phyloP scores from a whole-genome alignment of 2,113 vertebrate species.

The Paracanthobrama guichenoti region DNA sequence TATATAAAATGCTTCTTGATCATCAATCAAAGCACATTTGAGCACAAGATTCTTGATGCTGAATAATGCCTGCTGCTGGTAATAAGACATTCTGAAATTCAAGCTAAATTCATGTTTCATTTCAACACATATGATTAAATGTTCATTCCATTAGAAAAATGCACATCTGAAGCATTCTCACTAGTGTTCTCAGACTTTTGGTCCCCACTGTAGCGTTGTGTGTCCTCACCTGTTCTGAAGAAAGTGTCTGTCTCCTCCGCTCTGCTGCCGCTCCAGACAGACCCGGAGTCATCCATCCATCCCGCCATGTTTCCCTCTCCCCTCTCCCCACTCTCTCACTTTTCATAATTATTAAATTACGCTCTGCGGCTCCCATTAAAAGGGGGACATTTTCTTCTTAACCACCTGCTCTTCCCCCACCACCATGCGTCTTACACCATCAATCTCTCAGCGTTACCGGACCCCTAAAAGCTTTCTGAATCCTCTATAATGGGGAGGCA shows the following conservation, averaged over 20 bases:
- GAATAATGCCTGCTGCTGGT: too few relatives aligned
- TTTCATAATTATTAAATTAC: slow-evolving; percentile 86
- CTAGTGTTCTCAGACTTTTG: neutral
- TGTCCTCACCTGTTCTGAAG: slow-evolving; percentile 47
- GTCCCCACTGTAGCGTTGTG: neutral
- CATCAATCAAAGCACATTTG: too few relatives aligned
- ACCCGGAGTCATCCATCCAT: slow-evolving; percentile 60
- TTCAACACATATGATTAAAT: too few relatives aligned
- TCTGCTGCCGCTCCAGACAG: slow-evolving; percentile 38
- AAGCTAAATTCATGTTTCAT: too few relatives aligned
- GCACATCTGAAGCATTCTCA: neutral
- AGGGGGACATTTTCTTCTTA: slow-evolving; percentile 79
- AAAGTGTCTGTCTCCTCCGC: slow-evolving; percentile 15
- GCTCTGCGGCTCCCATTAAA: slow-evolving; percentile 79
- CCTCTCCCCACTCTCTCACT: slow-evolving; percentile 76
- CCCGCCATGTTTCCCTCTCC: slow-evolving; percentile 64
- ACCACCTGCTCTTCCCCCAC: slow-evolving; percentile 79
- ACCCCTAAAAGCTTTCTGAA: slow-evolving; percentile 84
- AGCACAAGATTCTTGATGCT: too few relatives aligned
- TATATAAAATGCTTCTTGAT: too few relatives aligned
- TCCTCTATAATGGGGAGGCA: slow-evolving; percentile 80
- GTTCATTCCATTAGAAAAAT: neutral
- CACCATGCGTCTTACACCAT: slow-evolving; percentile 75
- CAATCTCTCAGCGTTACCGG: slow-evolving; percentile 80
- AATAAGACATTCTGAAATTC: too few relatives aligned